Evolutionary conservation across 2,888 invertebrate species (phyloP), one percentile per base, ranked within the genome.

Genomic region (Agrochola lota): DNA sequence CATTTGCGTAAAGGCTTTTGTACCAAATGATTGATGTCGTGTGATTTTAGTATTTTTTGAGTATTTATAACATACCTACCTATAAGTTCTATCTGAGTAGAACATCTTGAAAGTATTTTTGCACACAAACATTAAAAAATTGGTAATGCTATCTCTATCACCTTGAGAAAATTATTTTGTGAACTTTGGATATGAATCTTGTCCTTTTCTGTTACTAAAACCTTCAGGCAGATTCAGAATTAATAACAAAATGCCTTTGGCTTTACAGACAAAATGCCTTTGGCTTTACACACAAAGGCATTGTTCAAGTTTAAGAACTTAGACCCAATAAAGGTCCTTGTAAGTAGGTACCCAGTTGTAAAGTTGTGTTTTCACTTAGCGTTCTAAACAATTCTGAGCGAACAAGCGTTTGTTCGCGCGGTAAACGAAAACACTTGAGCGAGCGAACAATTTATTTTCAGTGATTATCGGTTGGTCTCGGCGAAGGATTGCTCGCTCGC

Each of bases 1-100:
- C 26, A 49, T 71, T 83, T 75, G 52, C 20, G 15, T 55, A 20
- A 60, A 57, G 62, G 26, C 57, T 68, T 78, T 70, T 66, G n/a
- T 30, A n/a, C 7, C 7, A 43, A 49, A 64, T 67, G 17, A 69
- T 74, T 78, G 23, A 55, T 68, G 57, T 30, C 2, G 52, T 62
- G 49, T 30, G 49, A 43, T 49, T 49, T 17, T 71, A 20, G 59
- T 17, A n/a, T 11, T 35, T 17, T 30, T n/a, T 57, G 0, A 35
- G 20, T 23, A 40, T 12, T 59, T 49, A n/a, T 35, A 11, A 30
- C 8, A 8, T 9, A 23, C 23, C 4, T 30, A 23, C 12, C 0
- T 23, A 15, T 26, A 66, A 20, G 20, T 30, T 46, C 11, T 66
- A 12, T 26, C 12, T 20, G 26, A 67, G 46, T 20, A 26, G 12